phyloP scores from a whole-genome alignment of 1,140 invertebrate species.

The Lucilia cuprina region DNA sequence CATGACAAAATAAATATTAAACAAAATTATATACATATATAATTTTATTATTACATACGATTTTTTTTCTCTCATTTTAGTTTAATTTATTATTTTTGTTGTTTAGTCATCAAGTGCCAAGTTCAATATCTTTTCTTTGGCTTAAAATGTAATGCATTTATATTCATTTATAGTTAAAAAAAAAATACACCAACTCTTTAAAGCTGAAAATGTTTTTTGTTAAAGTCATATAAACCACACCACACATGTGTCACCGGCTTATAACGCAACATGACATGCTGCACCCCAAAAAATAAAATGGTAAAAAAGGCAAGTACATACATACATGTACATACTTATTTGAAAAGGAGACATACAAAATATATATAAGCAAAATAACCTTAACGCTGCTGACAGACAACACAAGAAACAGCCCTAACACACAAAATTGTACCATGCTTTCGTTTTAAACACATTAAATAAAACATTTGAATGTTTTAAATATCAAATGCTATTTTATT shows the following conservation, averaged over 20 bases:
- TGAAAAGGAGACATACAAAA: too few species aligned
- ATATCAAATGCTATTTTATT: conserved; percentile 3
- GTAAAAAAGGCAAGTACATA: neutral
- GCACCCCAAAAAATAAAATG: neutral
- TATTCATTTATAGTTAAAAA: neutral
- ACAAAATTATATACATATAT: neutral
- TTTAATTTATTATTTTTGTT: neutral
- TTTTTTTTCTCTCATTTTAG: neutral
- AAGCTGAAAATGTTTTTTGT: neutral
- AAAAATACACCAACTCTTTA: neutral
- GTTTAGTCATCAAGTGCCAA: conserved; percentile 1
- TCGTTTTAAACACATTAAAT: neutral
- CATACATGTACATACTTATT: neutral
- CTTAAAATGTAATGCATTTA: neutral
- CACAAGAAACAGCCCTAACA: neutral
- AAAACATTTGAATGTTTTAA: neutral
- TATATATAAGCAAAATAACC: neutral
- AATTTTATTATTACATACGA: neutral
- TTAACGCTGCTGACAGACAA: neutral
- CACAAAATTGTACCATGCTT: neutral
- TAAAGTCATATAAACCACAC: neutral
- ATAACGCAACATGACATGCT: conserved; percentile 14
- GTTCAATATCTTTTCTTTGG: conserved; percentile 8
- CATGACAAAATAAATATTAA: conserved; percentile 9
- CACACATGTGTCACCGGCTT: conserved; percentile 4